Base-by-base conservation (phyloP, 2,888 invertebrate genomes). In the Zygaena filipendulae region DNA sequence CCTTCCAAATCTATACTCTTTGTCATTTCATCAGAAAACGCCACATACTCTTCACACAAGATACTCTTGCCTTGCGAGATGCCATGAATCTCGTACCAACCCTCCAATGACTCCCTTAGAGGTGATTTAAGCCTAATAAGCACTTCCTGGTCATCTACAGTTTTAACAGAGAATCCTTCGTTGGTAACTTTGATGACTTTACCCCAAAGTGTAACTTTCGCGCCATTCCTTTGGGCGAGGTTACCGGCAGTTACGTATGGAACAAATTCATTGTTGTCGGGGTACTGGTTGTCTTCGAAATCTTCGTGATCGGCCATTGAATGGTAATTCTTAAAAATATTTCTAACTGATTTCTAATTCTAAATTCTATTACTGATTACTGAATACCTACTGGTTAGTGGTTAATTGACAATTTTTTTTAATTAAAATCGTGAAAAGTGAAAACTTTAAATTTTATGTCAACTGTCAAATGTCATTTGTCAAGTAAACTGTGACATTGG, bases 81-180 rank as follows among this genome's bases (percentile, higher is more conserved):
- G 7, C 81, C 80, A 27, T 59, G 57, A 16, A 80, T 68, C 38
- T 81, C 81, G 33, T 74, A 75, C 80, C 81, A 81, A 4, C 80
- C 80, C 46, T 77, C 79, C 8, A 80, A 45, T 2, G 70, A 53
- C 30, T 79, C 80, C 14, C 51, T 59, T 30, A 75, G 38, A 1
- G 79, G 80, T 24, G 43, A 64, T 33, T 60, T 64, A 23, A 79
- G 40, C 36, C 49, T 63, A 22, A 81, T 60, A 4, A 64, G 57
- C n/a, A 80, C 46, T 44, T 80, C 80, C 40, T 74, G 71, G 18
- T 77, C 79, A 38, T 79, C 80, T 3, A 69, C 74, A 32, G 77
- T 72, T 53, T 70, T 71, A 2, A 80, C 56, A 32, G 63, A 64
- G 38, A 81, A 79, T 6, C 70, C 77, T 48, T 77, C 77, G 38